phyloP scores from a whole-genome alignment of 37 sponge, comb jelly and placozoan genomes.

The Cliona cf. orientalis region DNA sequence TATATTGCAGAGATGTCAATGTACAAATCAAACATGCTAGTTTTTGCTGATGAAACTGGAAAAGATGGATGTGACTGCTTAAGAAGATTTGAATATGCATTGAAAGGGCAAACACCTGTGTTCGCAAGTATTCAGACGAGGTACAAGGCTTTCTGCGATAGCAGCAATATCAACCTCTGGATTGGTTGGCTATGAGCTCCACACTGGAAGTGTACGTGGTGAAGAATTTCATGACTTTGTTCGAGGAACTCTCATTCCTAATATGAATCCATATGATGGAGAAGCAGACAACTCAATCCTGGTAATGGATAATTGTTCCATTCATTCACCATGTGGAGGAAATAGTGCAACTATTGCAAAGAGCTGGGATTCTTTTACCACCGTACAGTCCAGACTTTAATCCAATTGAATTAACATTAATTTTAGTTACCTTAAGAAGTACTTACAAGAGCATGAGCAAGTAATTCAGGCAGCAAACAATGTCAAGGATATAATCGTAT shows the following conservation, averaged over 20 bases:
- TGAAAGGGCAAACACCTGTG: constrained; percentile 26
- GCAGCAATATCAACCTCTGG: constrained; percentile 20
- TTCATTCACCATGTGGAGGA: constrained; percentile 38
- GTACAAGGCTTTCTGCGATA: constrained; percentile 31
- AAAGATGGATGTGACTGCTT: neutral
- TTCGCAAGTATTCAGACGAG: constrained; percentile 3
- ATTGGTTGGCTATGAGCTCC: neutral
- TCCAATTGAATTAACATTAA: neutral
- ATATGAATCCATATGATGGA: constrained; percentile 28
- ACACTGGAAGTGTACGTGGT: constrained; percentile 17
- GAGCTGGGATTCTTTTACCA: constrained; percentile 31
- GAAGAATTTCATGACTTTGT: constrained; percentile 17
- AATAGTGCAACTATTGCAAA: neutral
- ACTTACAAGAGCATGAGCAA: constrained; percentile 42
- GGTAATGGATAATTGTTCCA: constrained; percentile 31
- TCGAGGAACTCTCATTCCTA: constrained; percentile 10
- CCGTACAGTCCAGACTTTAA: constrained; percentile 26
- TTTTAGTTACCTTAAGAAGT: constrained; percentile 21
- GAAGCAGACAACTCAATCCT: neutral
- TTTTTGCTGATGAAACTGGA: constrained; percentile 52
- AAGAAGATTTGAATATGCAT: constrained; percentile 35
- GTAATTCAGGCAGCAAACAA: too few relatives aligned
- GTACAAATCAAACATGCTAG: too few relatives aligned
- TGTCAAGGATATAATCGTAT: too few relatives aligned
- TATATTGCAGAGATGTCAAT: too few relatives aligned